Evolutionary conservation across 2,113 vertebrate genomes (phyloP), one percentile per base, ranked within the genome.

Genomic region (Colossoma macropomum): DNA sequence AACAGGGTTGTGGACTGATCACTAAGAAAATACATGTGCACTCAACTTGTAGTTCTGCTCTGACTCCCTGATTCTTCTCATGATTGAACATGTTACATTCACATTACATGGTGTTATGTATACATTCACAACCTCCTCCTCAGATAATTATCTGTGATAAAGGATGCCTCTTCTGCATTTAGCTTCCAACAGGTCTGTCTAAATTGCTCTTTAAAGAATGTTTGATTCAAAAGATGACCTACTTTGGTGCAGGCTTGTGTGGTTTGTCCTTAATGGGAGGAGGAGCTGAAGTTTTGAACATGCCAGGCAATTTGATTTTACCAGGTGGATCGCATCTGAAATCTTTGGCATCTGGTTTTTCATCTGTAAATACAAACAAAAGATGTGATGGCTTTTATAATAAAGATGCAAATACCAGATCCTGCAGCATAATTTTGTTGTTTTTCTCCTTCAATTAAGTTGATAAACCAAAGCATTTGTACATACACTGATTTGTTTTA

Each of bases 231-330:
- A 69, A 27, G 7, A 34, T 82, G 45, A 89, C 93, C 88, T 79
- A 95, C 94, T 88, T 92, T 75, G 86, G 84, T 63, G 69, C 72
- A 77, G 62, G 3, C 80, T 91, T 93, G 84, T 12, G 85, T 5
- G 93, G 92, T 77, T 94, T 95, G 32, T 92, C 92, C 87, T 94
- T 95, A 68, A 93, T 79, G 3, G 92, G 93, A 52, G 93, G 93
- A 0, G 93, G 92, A 65, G 71, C 84, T 3, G 89, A 85, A 62
- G 85, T 88, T 90, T 60, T 90, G 73, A 76, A 77, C 12, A 86
- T n/a, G 92, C 73, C 48, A 30, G 93, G 93, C 50, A 95, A 83
- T 89, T 94, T 95, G 77, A 95, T 85, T 90, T 93, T 95, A 86
- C 81, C 85, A 25, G 93, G 92, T 73, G 90, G 90, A 69, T 93